Evolutionary conservation across 2,797 vertebrate genomes (phyloP), one percentile per base, ranked within the genome.

Genomic region (Peromyscus melanophrys): DNA sequence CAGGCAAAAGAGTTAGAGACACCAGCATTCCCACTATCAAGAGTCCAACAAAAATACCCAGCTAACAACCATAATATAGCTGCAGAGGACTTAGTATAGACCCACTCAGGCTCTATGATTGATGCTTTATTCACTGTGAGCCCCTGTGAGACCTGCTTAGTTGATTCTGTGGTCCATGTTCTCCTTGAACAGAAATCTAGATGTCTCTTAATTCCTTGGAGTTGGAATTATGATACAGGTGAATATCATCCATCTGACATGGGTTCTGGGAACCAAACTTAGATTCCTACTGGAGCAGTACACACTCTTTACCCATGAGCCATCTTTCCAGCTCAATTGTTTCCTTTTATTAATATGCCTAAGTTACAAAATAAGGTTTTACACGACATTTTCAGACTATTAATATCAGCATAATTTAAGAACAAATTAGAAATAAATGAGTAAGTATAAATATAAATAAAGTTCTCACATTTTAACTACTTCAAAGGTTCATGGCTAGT

Each of bases 321-420:
- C 52, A 37, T 57, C 52, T 57, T 55, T 81, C 21, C 34, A 81
- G 19, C 6, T 25, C 17, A 80, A 27, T 61, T 92, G 83, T 80
- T 52, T 85, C 31, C 29, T 92, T 96, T 78, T 34, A 76, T 71
- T 77, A 91, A 23, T 89, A 81, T 78, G 17, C 21, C 29, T 84
- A 82, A 92, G 80, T 80, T 91, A 40, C 1, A 88, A 46, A 90
- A 10, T 19, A 81, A 27, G 1, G 0, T 96, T 89, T 27, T 17
- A 37, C 8, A 87, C 37, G 6, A 55, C 13, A 61, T 40, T 89
- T 4, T 86, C 86, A 29, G 9, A 2, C 16, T 94, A 34, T 59
- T 89, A 55, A 67, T 8, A 19, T 75, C 63, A 63, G 2, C 21
- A 52, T 43, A 82, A 80, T 25, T 6, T 75, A 73, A 89, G 67